Conservation (phyloP, 2,888 invertebrate species). For the Clostera curtula region DNA sequence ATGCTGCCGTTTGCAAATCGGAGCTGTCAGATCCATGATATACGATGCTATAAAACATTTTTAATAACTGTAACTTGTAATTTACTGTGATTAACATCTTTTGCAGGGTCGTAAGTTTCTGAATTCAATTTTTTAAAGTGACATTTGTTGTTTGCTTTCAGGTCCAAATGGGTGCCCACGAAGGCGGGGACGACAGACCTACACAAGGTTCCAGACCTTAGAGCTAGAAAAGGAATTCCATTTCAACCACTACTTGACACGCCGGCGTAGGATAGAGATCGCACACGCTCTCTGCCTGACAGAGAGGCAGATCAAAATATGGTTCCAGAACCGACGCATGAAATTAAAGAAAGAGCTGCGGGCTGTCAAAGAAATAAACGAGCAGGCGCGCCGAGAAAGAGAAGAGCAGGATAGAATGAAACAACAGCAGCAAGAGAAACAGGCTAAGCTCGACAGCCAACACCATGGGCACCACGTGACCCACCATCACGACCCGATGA, state of each 20-base stretch:
- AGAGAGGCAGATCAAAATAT: conserved; percentile 97
- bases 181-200: conserved; percentile 96
- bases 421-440: conserved; percentile 91
- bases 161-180: conserved; percentile 97
- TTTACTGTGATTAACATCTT: conserved; percentile 28
- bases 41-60: conserved; percentile 60
- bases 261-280: conserved; percentile 96
- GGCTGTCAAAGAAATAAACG: conserved; percentile 96
- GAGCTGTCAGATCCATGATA: conserved; percentile 47
- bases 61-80: conserved; percentile 38
- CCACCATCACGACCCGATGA: conserved; percentile 83
- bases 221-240: conserved; percentile 99
- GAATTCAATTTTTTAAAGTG: conserved; percentile 16
- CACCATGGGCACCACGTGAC: conserved; percentile 82
- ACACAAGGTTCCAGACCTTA: conserved; percentile 98
- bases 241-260: conserved; percentile 97
- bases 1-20: conserved; percentile 53
- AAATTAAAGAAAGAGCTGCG: conserved; percentile 96
- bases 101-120: conserved; percentile 10
- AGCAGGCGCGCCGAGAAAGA: conserved; percentile 91
- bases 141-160: conserved; percentile 69
- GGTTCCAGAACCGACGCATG: conserved; percentile 98
- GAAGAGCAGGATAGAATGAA: conserved; percentile 95
- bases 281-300: conserved; percentile 97
- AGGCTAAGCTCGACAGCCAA: conserved; percentile 84